Evolutionary conservation across 2,888 invertebrate species (phyloP).

Genomic region (Nomada hirtipes): DNA sequence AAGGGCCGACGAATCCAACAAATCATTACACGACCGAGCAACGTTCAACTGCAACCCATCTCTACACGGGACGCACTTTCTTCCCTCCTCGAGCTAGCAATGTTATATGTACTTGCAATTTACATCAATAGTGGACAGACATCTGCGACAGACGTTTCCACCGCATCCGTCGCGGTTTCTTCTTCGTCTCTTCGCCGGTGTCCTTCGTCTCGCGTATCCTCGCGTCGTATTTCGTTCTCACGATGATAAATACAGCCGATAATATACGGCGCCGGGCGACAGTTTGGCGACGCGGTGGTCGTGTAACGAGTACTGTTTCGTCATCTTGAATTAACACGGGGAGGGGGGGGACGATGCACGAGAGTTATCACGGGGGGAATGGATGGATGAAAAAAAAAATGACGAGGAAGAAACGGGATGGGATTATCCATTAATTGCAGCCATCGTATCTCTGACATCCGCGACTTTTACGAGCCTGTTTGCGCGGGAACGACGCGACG

Average conservation of each 20-base stretch:
- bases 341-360: not conserved
- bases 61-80: not conserved
- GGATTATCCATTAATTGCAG: conserved; percentile 59
- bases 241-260: conserved; percentile 15
- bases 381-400: conserved; percentile 10
- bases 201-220: not conserved
- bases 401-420: conserved; percentile 24
- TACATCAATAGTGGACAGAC: conserved; percentile 25
- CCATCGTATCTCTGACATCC: conserved; percentile 50
- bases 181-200: not conserved
- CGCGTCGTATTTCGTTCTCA: conserved; percentile 1
- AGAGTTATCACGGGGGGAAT: not conserved
- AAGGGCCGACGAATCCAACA: conserved; percentile 5
- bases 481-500: conserved; percentile 4
- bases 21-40: conserved; percentile 14
- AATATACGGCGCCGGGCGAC: not conserved
- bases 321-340: conserved; percentile 52
- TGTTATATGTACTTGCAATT: conserved; percentile 3
- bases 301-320: conserved; percentile 57
- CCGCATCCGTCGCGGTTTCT: not conserved
- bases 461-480: conserved; percentile 57
- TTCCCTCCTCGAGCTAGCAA: not conserved
- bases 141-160: conserved; percentile 17
- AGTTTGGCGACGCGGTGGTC: conserved; percentile 15
- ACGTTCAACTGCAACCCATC: conserved; percentile 8